phyloP scores from a whole-genome alignment of 2,113 vertebrate genomes.

The Strigops habroptila region DNA sequence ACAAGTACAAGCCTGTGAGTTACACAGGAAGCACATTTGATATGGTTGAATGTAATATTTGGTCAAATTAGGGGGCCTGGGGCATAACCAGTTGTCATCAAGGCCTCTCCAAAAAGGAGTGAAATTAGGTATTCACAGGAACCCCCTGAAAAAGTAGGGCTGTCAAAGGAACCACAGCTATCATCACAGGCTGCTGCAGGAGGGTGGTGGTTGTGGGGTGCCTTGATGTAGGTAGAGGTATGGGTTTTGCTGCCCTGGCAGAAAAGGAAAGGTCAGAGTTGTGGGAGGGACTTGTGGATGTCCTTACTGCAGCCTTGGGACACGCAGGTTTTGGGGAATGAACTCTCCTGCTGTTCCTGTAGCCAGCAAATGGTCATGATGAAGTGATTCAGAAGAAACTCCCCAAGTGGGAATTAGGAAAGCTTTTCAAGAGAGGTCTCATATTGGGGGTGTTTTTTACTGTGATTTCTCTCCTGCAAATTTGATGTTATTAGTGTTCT shows the following conservation, averaged over 20 bases:
- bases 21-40: neutral
- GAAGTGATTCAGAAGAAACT: neutral
- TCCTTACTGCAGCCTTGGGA: neutral
- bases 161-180: neutral
- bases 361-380: neutral
- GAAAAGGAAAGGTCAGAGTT: neutral
- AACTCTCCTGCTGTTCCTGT: neutral
- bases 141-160: neutral
- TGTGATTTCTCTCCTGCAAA: neutral
- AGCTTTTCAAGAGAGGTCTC: neutral
- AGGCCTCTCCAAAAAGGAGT: neutral
- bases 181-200: neutral
- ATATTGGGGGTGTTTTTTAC: neutral
- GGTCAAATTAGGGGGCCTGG: neutral
- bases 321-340: accelerated
- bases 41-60: neutral
- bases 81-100: neutral
- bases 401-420: neutral
- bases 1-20: neutral
- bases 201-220: neutral
- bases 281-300: neutral
- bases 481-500: neutral
- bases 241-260: neutral
- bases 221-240: neutral
- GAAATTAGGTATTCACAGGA: neutral